Percentiles rank a stretch among this genome's conserved stretches.
Evolutionary conservation across 2,888 invertebrate genomes (phyloP).

Genomic region (Coelinius sp.): DNA sequence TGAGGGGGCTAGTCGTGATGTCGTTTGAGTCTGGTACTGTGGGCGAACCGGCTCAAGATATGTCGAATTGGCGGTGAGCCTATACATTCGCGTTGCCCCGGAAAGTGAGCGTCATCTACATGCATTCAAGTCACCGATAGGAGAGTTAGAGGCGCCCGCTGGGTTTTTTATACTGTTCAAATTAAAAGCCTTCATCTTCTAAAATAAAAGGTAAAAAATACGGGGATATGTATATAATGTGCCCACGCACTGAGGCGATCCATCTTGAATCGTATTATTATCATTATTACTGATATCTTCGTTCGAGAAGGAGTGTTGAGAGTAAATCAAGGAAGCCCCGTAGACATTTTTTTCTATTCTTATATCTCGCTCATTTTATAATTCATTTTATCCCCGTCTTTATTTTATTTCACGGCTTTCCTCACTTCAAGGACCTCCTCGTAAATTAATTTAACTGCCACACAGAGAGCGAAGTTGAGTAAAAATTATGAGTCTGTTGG

Average conservation of each 20-base stretch:
- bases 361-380: constrained; percentile 15
- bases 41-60: constrained; percentile 70
- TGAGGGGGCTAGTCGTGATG: constrained; percentile 42
- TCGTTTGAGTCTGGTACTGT: constrained; percentile 57
- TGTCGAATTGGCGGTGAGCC: constrained; percentile 59
- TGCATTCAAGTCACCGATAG: constrained; percentile 32
- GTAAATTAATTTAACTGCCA: constrained; percentile 56
- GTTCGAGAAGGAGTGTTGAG: background rate
- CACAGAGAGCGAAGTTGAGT: too few relatives aligned
- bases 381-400: constrained; percentile 12
- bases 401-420: constrained; percentile 29
- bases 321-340: background rate
- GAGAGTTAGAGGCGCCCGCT: constrained; percentile 19
- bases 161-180: constrained; percentile 16
- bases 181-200: constrained; percentile 13
- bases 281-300: background rate
- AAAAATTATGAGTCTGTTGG: too few relatives aligned
- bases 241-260: background rate
- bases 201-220: constrained; percentile 12
- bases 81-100: constrained; percentile 9
- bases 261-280: constrained; percentile 11
- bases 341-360: background rate
- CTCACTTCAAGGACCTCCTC: constrained; percentile 52
- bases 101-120: constrained; percentile 41
- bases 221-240: constrained; percentile 26